Evolutionary conservation across 2,797 vertebrate species (phyloP).

Genomic region (Microchirus variegatus): DNA sequence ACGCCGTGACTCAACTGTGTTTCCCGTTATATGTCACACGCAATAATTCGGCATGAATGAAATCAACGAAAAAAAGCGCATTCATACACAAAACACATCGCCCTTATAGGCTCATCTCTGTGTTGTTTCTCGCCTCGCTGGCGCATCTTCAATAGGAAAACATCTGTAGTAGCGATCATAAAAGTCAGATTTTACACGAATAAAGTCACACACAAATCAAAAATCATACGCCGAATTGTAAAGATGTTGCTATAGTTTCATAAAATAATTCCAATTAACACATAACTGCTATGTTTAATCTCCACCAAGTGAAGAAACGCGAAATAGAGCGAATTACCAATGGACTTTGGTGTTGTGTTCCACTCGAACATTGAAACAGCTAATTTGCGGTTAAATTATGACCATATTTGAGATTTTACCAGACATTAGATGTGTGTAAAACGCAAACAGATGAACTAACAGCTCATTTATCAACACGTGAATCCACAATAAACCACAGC

Average conservation of each 20-base stretch:
- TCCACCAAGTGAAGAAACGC: fast-evolving
- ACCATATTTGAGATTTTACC: not conserved
- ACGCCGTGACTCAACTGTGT: fast-evolving
- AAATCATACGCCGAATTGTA: not conserved
- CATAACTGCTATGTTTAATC: fast-evolving
- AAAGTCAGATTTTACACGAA: not conserved
- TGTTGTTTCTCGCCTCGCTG: not conserved
- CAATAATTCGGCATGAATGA: conserved; percentile 11
- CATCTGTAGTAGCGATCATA: not conserved
- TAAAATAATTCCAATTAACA: fast-evolving
- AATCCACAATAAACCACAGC: not conserved
- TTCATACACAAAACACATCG: not conserved
- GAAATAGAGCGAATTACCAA: not conserved
- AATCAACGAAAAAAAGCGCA: fast-evolving
- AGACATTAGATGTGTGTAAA: not conserved
- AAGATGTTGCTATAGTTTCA: fast-evolving
- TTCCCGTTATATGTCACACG: fast-evolving
- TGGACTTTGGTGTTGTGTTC: not conserved
- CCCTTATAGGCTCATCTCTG: not conserved
- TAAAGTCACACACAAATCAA: fast-evolving
- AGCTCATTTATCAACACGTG: not conserved
- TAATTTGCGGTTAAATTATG: not conserved
- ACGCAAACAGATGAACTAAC: not conserved
- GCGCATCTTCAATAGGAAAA: not conserved
- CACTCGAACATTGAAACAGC: not conserved